phyloP scores from a whole-genome alignment of 2,113 vertebrate species.

The Noctilio leporinus region DNA sequence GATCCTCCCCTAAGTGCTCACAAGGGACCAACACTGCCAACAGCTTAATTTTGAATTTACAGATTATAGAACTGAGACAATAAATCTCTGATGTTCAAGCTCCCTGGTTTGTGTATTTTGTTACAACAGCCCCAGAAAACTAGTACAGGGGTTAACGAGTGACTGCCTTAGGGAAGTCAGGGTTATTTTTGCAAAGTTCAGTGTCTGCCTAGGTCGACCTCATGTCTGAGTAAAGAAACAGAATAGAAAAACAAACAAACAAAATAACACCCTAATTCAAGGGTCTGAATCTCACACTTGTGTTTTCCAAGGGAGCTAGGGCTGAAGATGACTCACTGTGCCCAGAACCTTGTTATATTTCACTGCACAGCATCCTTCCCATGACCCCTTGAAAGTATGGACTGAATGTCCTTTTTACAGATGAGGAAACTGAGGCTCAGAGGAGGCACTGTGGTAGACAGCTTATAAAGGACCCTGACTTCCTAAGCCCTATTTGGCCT shows the following conservation, averaged over 20 bases:
- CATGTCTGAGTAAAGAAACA: background rate
- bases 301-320: background rate
- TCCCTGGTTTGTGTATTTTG: background rate
- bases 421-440: background rate
- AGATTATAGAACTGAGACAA: background rate
- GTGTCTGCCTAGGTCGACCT: background rate
- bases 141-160: background rate
- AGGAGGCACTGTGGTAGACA: background rate
- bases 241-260: no score
- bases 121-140: background rate
- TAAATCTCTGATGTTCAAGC: background rate
- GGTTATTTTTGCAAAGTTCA: background rate
- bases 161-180: background rate
- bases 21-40: background rate
- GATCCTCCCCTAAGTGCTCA: background rate
- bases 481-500: background rate
- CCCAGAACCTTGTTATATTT: background rate
- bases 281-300: background rate
- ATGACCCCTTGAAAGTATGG: background rate
- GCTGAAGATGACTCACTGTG: background rate
- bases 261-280: background rate
- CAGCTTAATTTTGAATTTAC: background rate
- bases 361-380: background rate
- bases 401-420: background rate
- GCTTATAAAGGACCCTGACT: background rate